Evolutionary conservation across 2,888 invertebrate species (phyloP), one percentile per base, ranked within the genome.

Genomic region (Sclerodermus sp.): DNA sequence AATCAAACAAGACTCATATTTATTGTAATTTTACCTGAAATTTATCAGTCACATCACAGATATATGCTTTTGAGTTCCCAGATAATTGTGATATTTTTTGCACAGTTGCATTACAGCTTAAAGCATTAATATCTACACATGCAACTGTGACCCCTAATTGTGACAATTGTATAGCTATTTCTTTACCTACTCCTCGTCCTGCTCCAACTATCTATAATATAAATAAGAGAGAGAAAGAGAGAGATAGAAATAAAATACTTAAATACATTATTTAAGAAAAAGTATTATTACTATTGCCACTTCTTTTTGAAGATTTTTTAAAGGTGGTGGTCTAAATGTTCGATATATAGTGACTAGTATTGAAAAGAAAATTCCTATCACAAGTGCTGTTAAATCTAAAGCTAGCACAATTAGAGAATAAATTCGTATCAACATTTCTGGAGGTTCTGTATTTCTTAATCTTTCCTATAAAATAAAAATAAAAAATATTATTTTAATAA

Each of bases 111-210:
- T 80, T 76, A 62, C 85, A 86, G 42, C 74, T 81, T 1, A 62
- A 66, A 47, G 79, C 75, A 66, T 87, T 84, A 42, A 85, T 81
- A 67, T 90, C 90, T 53, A 88, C 83, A 55, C 89, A 85, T 1
- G 89, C 81, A 1, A 88, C 82, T 42, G 75, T 80, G 1, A 85
- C 85, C 37, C 84, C 84, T 17, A 83, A 73, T 10, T 78, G 77
- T 1, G 84, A 82, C 48, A 87, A 71, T 64, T 85, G 83, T 51
- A 84, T 75, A 0, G 86, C 84, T 53, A 87, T 74, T 68, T 87
- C 84, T 49, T 82, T 80, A 0, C 88, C 88, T 4, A 88, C 81
- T 13, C 88, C 88, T 62, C 85, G 79, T 38, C 87, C 87, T 37
- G 88, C 83, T n/a, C 89, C 89, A 46, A 89, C 84, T 10, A 89